phyloP scores from a whole-genome alignment of 2,113 vertebrate species.

The Dipodomys stephensi region DNA sequence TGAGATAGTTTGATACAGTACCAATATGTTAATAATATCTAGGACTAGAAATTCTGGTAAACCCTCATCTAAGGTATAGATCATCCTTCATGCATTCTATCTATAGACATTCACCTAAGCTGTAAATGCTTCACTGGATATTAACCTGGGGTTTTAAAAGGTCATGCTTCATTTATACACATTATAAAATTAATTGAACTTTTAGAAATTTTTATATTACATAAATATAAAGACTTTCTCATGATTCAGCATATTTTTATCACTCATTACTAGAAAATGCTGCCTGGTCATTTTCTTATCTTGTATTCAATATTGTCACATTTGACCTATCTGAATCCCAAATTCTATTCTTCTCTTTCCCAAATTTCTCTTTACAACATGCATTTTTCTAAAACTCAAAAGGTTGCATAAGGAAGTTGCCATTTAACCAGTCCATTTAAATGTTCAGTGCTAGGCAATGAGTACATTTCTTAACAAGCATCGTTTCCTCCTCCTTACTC shows the following conservation, averaged over 20 bases:
- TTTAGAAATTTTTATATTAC: not conserved
- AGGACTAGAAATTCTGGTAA: not conserved
- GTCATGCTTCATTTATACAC: not conserved
- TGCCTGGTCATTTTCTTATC: not conserved
- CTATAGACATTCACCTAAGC: not conserved
- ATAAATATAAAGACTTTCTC: not conserved
- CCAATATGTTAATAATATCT: not conserved
- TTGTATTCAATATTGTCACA: not conserved
- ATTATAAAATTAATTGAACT: not conserved
- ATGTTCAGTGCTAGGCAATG: too few species aligned
- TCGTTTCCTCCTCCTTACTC: too few species aligned
- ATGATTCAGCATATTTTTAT: not conserved
- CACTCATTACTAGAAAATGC: not conserved
- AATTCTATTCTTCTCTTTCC: not conserved
- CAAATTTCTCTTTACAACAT: not conserved
- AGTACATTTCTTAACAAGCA: too few species aligned
- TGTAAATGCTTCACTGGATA: not conserved
- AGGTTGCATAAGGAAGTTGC: too few species aligned
- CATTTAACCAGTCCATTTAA: too few species aligned
- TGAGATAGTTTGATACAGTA: not conserved
- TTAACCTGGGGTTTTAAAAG: not conserved
- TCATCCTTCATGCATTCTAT: not conserved
- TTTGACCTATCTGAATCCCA: accelerated
- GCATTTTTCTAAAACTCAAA: too few species aligned
- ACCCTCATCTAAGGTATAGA: not conserved